Evolutionary conservation across 2,888 invertebrate genomes (phyloP).

Genomic region (Uropetala carovei): DNA sequence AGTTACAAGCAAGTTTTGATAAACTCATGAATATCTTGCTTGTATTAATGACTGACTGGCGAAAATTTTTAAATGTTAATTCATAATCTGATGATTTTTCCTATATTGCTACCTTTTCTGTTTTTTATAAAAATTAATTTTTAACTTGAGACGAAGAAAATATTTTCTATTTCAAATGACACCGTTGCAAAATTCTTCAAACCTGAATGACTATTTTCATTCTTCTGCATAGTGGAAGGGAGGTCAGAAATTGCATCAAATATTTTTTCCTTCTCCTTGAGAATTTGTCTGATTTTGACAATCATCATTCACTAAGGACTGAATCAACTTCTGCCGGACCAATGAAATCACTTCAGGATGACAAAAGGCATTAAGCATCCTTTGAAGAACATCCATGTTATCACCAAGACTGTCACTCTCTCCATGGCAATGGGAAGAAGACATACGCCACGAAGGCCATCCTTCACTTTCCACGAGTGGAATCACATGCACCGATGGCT

Average conservation of each 20-base stretch:
- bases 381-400: conserved; percentile 22
- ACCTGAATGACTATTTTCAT: background rate
- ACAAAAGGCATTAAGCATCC: conserved; percentile 82
- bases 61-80: no score
- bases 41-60: no score
- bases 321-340: conserved; percentile 73
- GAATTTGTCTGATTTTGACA: no score
- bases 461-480: conserved; percentile 17
- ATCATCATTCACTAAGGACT: conserved; percentile 66
- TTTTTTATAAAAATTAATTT: no score
- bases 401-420: background rate
- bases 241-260: background rate
- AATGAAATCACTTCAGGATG: conserved; percentile 79
- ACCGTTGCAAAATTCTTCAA: background rate
- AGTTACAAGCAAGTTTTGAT: no score
- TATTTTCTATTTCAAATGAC: no score
- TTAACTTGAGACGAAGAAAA: no score
- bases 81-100: no score
- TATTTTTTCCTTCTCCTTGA: background rate
- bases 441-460: conserved; percentile 52
- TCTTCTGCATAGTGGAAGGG: background rate
- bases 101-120: no score
- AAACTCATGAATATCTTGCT: no score
- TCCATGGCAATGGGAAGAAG: background rate
- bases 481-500: conserved; percentile 59